A percentile compares a stretch with the other conserved stretches of the same genome.
Evolutionary conservation across 2,888 invertebrate genomes (phyloP).

Genomic region (Dichetophora obliterata): DNA sequence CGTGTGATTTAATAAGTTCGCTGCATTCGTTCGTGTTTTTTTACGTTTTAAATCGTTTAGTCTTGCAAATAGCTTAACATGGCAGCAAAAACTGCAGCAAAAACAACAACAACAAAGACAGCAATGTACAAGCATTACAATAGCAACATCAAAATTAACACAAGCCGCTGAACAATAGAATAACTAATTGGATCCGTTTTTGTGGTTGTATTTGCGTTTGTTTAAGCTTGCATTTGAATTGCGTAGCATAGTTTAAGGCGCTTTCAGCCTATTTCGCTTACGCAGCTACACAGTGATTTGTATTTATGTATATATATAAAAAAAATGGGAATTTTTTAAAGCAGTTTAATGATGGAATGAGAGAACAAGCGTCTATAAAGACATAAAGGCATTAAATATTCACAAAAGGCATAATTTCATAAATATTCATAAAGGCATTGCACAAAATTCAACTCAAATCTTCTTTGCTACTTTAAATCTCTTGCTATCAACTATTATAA

Average conservation of each 20-base stretch:
- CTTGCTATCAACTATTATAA: too few relatives aligned
- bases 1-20: constrained; percentile 30
- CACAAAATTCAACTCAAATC: too few relatives aligned
- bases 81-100: constrained; percentile 17
- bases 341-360: too few relatives aligned
- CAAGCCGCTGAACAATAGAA: constrained; percentile 31
- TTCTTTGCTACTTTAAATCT: too few relatives aligned
- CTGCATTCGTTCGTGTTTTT: constrained; percentile 14
- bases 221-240: neutral
- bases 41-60: constrained; percentile 8
- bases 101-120: neutral
- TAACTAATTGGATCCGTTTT: constrained; percentile 43
- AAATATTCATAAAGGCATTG: too few relatives aligned
- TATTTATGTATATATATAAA: too few relatives aligned
- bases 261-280: neutral
- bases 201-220: constrained; percentile 12
- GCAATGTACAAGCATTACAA: neutral
- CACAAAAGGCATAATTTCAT: too few relatives aligned
- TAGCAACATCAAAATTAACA: neutral
- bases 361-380: too few relatives aligned
- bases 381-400: too few relatives aligned
- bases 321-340: too few relatives aligned
- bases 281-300: too few relatives aligned
- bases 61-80: constrained; percentile 23
- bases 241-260: neutral